Evolutionary conservation across 2,888 invertebrate species (phyloP).

Genomic region (Microctonus hyperodae): DNA sequence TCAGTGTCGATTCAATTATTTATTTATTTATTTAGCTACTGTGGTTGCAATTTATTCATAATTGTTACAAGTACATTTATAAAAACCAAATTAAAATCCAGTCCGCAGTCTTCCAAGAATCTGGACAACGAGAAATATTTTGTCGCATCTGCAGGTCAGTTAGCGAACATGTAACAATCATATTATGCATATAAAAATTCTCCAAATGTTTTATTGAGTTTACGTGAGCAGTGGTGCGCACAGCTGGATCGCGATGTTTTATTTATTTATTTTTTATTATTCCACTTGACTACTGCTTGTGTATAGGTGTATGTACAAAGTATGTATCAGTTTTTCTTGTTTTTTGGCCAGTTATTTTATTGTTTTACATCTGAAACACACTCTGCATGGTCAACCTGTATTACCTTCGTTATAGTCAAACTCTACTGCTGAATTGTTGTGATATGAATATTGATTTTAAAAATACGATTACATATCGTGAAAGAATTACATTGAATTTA

Average conservation of each 20-base stretch:
- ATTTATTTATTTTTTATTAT: no score
- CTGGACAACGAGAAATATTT: background rate
- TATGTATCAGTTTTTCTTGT: background rate
- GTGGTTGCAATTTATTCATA: no score
- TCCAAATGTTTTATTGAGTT: background rate
- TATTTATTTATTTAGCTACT: no score
- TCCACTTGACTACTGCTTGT: no score
- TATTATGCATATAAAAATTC: background rate
- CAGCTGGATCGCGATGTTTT: background rate
- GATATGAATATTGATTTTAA: slow-evolving; percentile 43
- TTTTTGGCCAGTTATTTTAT: background rate
- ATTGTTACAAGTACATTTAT: background rate
- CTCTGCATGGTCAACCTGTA: background rate
- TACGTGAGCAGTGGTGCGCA: background rate
- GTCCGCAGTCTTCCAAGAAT: background rate
- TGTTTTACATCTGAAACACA: background rate
- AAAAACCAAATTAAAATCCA: background rate
- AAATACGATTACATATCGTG: slow-evolving; percentile 22
- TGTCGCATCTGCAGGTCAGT: slow-evolving; percentile 12
- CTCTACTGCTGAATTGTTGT: slow-evolving; percentile 20
- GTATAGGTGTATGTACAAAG: no score
- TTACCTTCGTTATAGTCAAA: background rate
- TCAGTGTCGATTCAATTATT: slow-evolving; percentile 4
- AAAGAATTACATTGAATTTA: background rate
- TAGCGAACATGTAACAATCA: background rate